phyloP scores from a whole-genome alignment of 2,797 vertebrate species.

The Diceros bicornis region DNA sequence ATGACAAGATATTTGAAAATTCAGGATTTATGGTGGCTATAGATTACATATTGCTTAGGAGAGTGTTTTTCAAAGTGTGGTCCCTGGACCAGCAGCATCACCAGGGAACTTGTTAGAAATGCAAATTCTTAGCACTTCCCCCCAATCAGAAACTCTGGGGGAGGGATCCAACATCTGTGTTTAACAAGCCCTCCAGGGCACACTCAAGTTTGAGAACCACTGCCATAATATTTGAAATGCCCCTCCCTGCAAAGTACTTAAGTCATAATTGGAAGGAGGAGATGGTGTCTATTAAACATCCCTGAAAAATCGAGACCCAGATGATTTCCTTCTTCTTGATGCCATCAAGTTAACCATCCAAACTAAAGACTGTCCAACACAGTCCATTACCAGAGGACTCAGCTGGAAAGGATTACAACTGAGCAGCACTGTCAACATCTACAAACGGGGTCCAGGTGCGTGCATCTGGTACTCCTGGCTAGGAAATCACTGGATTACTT shows the following conservation, averaged over 20 bases:
- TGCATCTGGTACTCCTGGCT: conserved; percentile 72
- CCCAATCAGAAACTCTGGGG: conserved; percentile 33
- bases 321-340: conserved; percentile 63
- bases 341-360: conserved; percentile 66
- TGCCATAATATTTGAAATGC: conserved; percentile 22
- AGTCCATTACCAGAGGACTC: conserved; percentile 67
- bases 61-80: conserved; percentile 27
- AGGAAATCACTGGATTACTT: conserved; percentile 80
- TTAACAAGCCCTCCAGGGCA: conserved; percentile 46
- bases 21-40: conserved; percentile 11
- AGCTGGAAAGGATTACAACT: conserved; percentile 81
- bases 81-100: background rate
- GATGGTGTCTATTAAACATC: conserved; percentile 61
- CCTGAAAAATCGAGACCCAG: conserved; percentile 62
- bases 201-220: conserved; percentile 47
- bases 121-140: background rate
- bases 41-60: background rate
- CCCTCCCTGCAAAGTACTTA: background rate
- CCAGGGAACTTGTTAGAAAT: background rate
- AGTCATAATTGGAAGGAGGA: conserved; percentile 63
- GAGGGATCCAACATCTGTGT: background rate
- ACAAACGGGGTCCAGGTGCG: conserved; percentile 74
- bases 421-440: conserved; percentile 68
- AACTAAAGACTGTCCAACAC: conserved; percentile 65
- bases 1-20: background rate